Conservation (phyloP, 2,113 vertebrate genomes). For the Brevimyrus niger region DNA sequence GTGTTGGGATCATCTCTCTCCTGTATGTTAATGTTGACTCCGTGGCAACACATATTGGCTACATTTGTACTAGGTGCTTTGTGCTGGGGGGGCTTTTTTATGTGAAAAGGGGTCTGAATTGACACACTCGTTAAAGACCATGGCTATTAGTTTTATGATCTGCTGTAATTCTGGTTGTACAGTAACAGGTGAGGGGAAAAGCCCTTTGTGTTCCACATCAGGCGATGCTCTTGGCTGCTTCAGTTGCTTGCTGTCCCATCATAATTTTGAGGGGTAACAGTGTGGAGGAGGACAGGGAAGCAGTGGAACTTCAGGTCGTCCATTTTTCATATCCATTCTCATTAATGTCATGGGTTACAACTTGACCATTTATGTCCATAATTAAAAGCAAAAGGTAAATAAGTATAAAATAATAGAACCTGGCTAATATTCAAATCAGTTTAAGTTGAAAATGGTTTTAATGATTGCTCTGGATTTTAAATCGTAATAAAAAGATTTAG, state of each 20-base stretch:
- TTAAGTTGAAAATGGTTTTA: constrained; percentile 71
- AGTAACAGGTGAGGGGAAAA: neutral
- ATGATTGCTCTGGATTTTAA: constrained; percentile 73
- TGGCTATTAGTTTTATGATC: neutral
- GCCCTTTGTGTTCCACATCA: neutral
- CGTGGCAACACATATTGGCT: neutral
- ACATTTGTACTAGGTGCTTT: neutral
- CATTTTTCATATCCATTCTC: neutral
- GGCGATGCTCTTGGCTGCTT: neutral
- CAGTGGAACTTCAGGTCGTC: neutral
- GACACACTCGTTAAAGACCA: neutral
- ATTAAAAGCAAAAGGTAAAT: constrained; percentile 50
- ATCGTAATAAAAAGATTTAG: constrained; percentile 53
- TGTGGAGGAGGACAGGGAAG: neutral
- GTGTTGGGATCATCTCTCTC: neutral
- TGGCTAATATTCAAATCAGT: constrained; percentile 61
- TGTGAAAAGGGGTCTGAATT: neutral
- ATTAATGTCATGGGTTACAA: neutral
- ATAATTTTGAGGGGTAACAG: neutral
- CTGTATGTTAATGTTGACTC: neutral
- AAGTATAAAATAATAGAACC: constrained; percentile 67
- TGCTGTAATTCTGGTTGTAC: neutral
- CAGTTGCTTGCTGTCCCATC: neutral
- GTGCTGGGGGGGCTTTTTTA: neutral
- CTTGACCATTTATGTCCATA: neutral